Conservation (phyloP, 1,140 invertebrate species). For the Stratiolaelaps scimitus region DNA sequence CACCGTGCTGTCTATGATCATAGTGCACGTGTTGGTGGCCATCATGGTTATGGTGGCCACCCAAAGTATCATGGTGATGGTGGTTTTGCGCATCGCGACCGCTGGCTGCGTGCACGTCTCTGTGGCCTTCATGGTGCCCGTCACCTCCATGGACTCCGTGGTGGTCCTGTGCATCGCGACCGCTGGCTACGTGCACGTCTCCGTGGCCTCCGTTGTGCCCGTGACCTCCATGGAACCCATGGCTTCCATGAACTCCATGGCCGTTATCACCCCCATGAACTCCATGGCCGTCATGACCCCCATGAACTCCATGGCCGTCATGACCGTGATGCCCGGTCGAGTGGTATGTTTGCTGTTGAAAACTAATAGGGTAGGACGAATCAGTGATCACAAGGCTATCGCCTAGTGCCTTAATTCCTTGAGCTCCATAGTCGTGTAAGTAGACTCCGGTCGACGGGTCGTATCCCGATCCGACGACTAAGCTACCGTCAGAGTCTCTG, state of each 20-base stretch:
- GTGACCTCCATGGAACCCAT: not conserved
- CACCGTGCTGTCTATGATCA: constrained; percentile 4
- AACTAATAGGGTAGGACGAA: constrained; percentile 8
- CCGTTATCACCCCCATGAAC: not conserved
- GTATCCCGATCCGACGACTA: constrained; percentile 12
- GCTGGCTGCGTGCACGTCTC: too few species aligned
- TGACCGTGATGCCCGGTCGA: too few species aligned
- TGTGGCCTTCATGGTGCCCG: too few species aligned
- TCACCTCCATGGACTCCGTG: not conserved
- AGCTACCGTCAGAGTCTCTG: too few species aligned
- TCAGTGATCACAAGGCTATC: constrained; percentile 23
- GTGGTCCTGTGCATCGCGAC: too few species aligned
- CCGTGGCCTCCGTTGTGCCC: too few species aligned
- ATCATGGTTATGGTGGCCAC: not conserved
- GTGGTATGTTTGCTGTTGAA: not conserved
- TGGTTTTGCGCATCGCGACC: not conserved
- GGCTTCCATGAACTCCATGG: not conserved
- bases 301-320: not conserved
- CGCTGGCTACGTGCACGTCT: too few species aligned
- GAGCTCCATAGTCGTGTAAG: not conserved
- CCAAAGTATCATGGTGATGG: not conserved
- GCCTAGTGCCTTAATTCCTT: constrained; percentile 1
- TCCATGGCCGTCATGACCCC: not conserved
- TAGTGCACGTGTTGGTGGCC: not conserved
- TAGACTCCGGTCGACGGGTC: constrained; percentile 22